These are phyloP conservation scores for Zygaena filipendulae DNA, from an alignment of 2,888 invertebrate genomes.

Conservation along the genomic window DNA sequence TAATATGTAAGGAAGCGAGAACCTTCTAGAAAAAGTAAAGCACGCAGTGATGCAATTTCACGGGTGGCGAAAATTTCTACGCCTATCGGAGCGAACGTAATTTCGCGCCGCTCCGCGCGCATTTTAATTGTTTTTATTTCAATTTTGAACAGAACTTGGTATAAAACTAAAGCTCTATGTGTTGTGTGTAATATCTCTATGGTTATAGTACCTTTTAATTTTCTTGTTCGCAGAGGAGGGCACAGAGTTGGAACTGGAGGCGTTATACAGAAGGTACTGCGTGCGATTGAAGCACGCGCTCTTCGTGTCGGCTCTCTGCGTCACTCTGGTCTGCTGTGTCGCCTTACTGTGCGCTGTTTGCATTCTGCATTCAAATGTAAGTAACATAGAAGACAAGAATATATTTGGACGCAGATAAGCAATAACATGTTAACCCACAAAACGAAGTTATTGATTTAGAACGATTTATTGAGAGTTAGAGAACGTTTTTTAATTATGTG, in stretches of 20 bases:
- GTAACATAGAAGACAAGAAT: constrained; percentile 21
- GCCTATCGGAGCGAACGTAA: too few relatives aligned
- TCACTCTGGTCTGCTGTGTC: constrained; percentile 71
- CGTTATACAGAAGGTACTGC: constrained; percentile 77
- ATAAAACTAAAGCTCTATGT: too few relatives aligned
- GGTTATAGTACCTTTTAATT: constrained; percentile 1
- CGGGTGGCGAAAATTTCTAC: too few relatives aligned
- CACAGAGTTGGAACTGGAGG: constrained; percentile 73
- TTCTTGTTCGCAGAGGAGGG: constrained; percentile 60
- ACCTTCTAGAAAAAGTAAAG: too few relatives aligned
- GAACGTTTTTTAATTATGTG: background rate
- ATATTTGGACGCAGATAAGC: too few relatives aligned
- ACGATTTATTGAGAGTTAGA: background rate
- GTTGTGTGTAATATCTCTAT: too few relatives aligned
- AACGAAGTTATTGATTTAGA: background rate
- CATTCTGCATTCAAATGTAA: constrained; percentile 67
- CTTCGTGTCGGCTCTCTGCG: constrained; percentile 77
- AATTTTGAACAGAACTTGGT: too few relatives aligned
- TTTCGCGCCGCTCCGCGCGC: too few relatives aligned
- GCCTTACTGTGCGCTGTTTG: constrained; percentile 71
- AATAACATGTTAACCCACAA: background rate
- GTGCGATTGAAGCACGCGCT: constrained; percentile 79
- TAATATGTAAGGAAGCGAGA: too few relatives aligned
- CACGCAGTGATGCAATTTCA: too few relatives aligned
- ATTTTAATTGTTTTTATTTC: too few relatives aligned